phyloP scores from a whole-genome alignment of 2,888 invertebrate genomes.

The Cerceris ruficornis region DNA sequence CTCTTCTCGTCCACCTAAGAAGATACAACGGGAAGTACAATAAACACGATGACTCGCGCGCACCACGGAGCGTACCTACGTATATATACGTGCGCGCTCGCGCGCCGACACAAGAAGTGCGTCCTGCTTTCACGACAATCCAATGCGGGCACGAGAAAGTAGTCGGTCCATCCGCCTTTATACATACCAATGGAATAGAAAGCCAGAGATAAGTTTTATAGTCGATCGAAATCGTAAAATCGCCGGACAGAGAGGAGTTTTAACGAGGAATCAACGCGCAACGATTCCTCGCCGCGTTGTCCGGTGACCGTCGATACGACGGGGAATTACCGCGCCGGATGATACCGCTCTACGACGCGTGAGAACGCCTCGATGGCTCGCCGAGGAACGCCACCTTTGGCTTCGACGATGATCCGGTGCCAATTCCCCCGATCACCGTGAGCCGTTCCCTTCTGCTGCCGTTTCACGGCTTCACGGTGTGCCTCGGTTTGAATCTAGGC shows the following conservation, averaged over 20 bases:
- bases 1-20: slow-evolving; percentile 34
- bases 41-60: slow-evolving; percentile 59
- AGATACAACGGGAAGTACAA: slow-evolving; percentile 66
- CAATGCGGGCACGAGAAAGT: slow-evolving; percentile 80
- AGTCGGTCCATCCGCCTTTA: slow-evolving; percentile 80
- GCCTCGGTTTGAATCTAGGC: too few species aligned
- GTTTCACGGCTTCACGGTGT: too few species aligned
- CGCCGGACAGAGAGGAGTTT: slow-evolving; percentile 57
- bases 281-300: slow-evolving; percentile 1
- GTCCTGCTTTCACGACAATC: slow-evolving; percentile 82
- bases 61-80: slow-evolving; percentile 22
- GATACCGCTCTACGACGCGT: slow-evolving; percentile 12
- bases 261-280: slow-evolving; percentile 62
- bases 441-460: too few species aligned
- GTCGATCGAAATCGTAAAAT: slow-evolving; percentile 79
- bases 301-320: slow-evolving; percentile 12
- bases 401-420: neutral
- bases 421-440: too few species aligned
- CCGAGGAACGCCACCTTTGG: neutral
- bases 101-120: slow-evolving; percentile 70
- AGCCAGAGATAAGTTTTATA: slow-evolving; percentile 81
- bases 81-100: slow-evolving; percentile 35
- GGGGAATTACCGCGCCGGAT: slow-evolving; percentile 19
- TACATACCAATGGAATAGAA: slow-evolving; percentile 82
- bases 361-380: slow-evolving; percentile 35